Evolutionary conservation across 2,888 invertebrate species (phyloP).

Genomic region (Saturnia japonica): DNA sequence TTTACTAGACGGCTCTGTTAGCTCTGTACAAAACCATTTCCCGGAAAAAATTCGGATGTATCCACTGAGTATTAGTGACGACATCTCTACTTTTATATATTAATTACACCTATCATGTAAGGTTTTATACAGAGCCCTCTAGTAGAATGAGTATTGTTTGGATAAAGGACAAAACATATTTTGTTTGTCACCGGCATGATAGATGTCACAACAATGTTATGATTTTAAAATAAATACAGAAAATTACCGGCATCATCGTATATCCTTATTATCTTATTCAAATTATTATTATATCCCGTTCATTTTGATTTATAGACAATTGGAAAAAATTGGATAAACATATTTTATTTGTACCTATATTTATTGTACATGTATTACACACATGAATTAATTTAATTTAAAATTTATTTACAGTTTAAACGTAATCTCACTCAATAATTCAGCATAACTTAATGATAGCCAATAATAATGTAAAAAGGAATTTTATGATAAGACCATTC

Average conservation of each 20-base stretch:
- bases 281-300: too few relatives aligned
- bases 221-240: neutral
- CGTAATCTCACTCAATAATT: neutral
- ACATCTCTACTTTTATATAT: neutral
- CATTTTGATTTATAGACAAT: too few relatives aligned
- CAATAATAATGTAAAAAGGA: neutral
- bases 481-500: neutral
- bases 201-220: neutral
- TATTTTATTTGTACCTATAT: too few relatives aligned
- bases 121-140: slow-evolving; percentile 31
- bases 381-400: neutral
- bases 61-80: slow-evolving; percentile 1
- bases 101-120: neutral
- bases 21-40: too few relatives aligned
- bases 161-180: neutral
- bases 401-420: neutral
- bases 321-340: too few relatives aligned
- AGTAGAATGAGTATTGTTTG: neutral
- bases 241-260: neutral
- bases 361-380: too few relatives aligned
- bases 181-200: neutral
- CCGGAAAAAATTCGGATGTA: too few relatives aligned
- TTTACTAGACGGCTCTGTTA: too few relatives aligned
- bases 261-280: neutral
- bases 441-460: neutral